Percentiles rank a stretch among this genome's conserved stretches.
phyloP scores from a whole-genome alignment of 2,797 vertebrate species.

The Parauchenoglanis punctatus region DNA sequence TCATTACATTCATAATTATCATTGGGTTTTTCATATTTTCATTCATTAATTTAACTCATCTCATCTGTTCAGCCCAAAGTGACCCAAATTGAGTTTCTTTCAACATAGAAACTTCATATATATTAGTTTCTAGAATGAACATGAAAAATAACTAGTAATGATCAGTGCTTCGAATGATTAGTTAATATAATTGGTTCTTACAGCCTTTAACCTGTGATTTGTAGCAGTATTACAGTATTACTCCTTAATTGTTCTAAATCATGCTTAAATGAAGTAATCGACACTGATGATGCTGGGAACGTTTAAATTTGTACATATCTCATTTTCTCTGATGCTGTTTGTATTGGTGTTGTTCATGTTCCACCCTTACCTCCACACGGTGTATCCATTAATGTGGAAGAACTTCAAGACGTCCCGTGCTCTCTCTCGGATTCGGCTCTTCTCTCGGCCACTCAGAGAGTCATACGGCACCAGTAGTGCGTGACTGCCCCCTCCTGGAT shows the following conservation, averaged over 20 bases:
- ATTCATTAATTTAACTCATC: neutral
- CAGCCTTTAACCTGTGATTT: too few relatives aligned
- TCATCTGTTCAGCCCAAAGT: neutral
- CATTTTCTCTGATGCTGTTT: neutral
- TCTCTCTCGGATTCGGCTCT: conserved; percentile 87
- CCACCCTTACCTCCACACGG: conserved; percentile 84
- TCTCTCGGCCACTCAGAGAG: conserved; percentile 87
- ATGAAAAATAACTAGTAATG: neutral
- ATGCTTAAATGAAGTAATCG: too few relatives aligned
- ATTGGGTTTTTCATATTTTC: neutral
- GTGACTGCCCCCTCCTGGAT: conserved; percentile 82
- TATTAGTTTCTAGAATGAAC: neutral
- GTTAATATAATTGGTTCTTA: too few relatives aligned
- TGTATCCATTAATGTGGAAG: conserved; percentile 89
- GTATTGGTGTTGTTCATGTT: too few relatives aligned
- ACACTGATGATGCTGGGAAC: too few relatives aligned
- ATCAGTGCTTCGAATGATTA: too few relatives aligned
- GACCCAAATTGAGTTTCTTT: neutral
- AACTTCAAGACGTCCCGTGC: conserved; percentile 94
- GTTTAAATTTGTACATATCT: neutral
- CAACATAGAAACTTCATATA: neutral
- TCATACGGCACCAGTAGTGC: conserved; percentile 86
- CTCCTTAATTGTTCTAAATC: too few relatives aligned
- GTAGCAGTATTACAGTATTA: too few relatives aligned
- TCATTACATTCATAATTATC: neutral